phyloP scores from a whole-genome alignment of 2,888 invertebrate species.

The Cremastobaeus sp. region DNA sequence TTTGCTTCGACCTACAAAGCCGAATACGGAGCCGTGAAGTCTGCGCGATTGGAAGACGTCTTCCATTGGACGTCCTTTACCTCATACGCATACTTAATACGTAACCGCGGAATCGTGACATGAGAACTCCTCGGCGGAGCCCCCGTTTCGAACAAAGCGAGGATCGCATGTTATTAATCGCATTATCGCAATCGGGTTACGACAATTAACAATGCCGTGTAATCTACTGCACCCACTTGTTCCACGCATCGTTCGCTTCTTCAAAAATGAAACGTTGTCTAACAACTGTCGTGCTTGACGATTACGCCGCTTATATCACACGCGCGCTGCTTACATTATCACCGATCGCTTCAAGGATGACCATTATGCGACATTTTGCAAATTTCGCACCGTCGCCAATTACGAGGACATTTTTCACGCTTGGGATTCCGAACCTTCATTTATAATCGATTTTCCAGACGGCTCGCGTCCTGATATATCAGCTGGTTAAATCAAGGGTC shows the following conservation, averaged over 20 bases:
- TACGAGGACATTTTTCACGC: constrained; percentile 31
- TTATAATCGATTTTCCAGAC: constrained; percentile 37
- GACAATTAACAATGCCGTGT: constrained; percentile 63
- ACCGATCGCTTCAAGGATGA: background rate
- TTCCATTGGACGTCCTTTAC: constrained; percentile 3
- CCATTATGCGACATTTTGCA: background rate
- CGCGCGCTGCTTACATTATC: background rate
- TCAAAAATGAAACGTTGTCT: too few relatives aligned
- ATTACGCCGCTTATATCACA: background rate
- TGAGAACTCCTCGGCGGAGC: constrained; percentile 61
- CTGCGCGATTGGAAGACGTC: constrained; percentile 16
- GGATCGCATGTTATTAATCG: constrained; percentile 64
- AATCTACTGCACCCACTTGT: constrained; percentile 11
- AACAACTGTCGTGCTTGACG: background rate
- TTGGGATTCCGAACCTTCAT: constrained; percentile 14
- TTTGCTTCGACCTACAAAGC: constrained; percentile 30
- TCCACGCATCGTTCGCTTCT: background rate
- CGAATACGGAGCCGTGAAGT: constrained; percentile 11
- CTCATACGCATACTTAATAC: background rate
- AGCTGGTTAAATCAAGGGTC: constrained; percentile 40
- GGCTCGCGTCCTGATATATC: constrained; percentile 32
- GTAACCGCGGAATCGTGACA: constrained; percentile 42
- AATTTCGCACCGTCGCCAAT: background rate
- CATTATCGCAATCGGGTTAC: constrained; percentile 63
- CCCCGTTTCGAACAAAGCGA: constrained; percentile 51